Conservation (phyloP, 1,140 invertebrate species). For the Grapholita molesta region DNA sequence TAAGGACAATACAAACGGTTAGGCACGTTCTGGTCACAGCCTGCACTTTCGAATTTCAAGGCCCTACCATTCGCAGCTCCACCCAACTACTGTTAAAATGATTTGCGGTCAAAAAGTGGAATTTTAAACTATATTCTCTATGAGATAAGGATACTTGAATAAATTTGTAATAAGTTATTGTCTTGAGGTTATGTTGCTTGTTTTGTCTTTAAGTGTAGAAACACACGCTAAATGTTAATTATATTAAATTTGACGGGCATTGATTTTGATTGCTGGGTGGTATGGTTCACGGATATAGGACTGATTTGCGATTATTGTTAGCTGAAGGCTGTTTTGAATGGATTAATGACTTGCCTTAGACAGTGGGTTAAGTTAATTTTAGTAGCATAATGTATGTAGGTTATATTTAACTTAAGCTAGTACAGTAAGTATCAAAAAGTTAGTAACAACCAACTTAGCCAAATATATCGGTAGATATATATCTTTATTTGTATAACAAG, state of each 20-base stretch:
- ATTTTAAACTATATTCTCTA: not conserved
- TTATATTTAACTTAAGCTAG: too few species aligned
- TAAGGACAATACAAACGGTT: conserved; percentile 33
- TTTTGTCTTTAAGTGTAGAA: not conserved
- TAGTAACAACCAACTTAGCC: too few species aligned
- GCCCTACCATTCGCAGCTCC: conserved; percentile 49
- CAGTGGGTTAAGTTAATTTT: not conserved
- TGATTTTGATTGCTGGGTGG: conserved; percentile 41
- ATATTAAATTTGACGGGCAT: conserved; percentile 27
- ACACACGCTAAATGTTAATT: not conserved
- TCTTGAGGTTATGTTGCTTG: too few species aligned
- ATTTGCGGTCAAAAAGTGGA: not conserved
- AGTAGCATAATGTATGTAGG: too few species aligned
- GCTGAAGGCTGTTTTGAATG: not conserved
- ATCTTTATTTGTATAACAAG: too few species aligned
- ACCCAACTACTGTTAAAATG: conserved; percentile 27
- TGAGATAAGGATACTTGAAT: not conserved
- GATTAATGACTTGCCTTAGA: conserved; percentile 4
- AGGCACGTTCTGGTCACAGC: conserved; percentile 49
- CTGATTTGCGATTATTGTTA: conserved; percentile 4
- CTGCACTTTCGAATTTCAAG: conserved; percentile 63
- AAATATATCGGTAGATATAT: too few species aligned
- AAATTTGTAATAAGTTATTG: not conserved
- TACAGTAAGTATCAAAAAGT: too few species aligned
- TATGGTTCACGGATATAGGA: conserved; percentile 41